Evolutionary conservation across 2,797 vertebrate species (phyloP).

Genomic region (Scarus forsteni): DNA sequence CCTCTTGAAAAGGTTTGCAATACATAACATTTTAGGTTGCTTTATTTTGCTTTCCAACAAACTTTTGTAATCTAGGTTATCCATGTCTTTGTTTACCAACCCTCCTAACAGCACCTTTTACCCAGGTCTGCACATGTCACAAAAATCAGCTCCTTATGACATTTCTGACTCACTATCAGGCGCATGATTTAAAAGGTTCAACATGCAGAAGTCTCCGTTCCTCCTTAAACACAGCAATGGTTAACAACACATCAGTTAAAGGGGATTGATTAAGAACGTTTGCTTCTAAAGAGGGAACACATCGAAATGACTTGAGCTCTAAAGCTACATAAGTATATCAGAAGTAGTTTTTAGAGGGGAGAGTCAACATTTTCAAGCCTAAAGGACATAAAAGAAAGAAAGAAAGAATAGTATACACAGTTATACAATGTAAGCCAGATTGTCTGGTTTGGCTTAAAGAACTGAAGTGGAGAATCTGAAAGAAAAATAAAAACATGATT

Average conservation of each 20-base stretch:
- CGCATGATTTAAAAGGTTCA: conserved; percentile 51
- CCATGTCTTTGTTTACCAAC: conserved; percentile 30
- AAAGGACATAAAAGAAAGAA: conserved; percentile 31
- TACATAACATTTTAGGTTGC: conserved; percentile 21
- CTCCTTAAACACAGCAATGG: conserved; percentile 44
- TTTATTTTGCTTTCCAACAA: conserved; percentile 36
- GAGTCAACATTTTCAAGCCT: conserved; percentile 53
- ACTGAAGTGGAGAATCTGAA: conserved; percentile 24
- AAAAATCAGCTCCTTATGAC: conserved; percentile 45
- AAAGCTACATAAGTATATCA: conserved; percentile 59
- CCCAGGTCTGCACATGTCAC: conserved; percentile 29
- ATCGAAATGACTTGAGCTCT: conserved; percentile 53
- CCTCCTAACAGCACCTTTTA: conserved; percentile 47
- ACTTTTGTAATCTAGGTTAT: conserved; percentile 18
- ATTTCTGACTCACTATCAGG: conserved; percentile 44
- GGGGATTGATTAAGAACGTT: conserved; percentile 45
- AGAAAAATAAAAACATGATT: conserved; percentile 9
- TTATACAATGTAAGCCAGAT: conserved; percentile 37
- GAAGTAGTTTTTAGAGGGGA: conserved; percentile 52
- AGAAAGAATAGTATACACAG: conserved; percentile 39
- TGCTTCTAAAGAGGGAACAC: conserved; percentile 61
- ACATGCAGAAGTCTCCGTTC: conserved; percentile 63
- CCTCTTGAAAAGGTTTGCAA: conserved; percentile 40
- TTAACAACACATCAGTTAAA: conserved; percentile 53
- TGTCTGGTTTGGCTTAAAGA: conserved; percentile 27